phyloP scores from a whole-genome alignment of 2,797 vertebrate species.

The Chaunax sp. region DNA sequence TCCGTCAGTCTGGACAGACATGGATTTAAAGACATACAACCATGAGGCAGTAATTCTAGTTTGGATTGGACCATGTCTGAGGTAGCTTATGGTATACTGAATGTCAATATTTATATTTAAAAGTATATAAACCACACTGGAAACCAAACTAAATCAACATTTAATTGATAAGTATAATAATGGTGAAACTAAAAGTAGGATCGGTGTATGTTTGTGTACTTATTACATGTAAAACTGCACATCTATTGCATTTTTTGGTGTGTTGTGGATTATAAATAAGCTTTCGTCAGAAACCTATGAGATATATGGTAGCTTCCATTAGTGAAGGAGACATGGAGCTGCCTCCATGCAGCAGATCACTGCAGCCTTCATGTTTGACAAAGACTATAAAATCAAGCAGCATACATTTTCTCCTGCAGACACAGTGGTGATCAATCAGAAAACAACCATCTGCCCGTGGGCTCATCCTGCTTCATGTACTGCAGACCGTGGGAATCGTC shows the following conservation, averaged over 20 bases:
- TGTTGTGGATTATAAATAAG: neutral
- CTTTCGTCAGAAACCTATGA: neutral
- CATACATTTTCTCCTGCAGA: constrained; percentile 22
- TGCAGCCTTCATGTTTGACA: constrained; percentile 8
- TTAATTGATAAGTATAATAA: neutral
- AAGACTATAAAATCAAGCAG: neutral
- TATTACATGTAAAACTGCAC: neutral
- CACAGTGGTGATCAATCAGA: constrained; percentile 38
- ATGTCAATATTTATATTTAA: too few species aligned
- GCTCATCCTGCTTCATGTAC: constrained; percentile 23
- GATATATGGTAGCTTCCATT: neutral
- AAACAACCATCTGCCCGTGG: constrained; percentile 23
- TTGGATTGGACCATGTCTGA: too few species aligned
- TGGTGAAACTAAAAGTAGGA: neutral
- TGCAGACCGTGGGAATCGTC: constrained; percentile 36
- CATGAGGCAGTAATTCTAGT: too few species aligned
- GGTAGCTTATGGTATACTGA: too few species aligned
- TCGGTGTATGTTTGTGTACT: neutral
- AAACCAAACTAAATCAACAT: too few species aligned
- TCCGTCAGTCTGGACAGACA: too few species aligned
- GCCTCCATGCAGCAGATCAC: constrained; percentile 8
- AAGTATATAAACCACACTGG: too few species aligned
- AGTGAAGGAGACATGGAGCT: neutral
- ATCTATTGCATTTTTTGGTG: neutral
- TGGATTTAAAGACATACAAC: too few species aligned